Conservation (phyloP, 2,888 invertebrate species). For the Oxystoma pomonae region DNA sequence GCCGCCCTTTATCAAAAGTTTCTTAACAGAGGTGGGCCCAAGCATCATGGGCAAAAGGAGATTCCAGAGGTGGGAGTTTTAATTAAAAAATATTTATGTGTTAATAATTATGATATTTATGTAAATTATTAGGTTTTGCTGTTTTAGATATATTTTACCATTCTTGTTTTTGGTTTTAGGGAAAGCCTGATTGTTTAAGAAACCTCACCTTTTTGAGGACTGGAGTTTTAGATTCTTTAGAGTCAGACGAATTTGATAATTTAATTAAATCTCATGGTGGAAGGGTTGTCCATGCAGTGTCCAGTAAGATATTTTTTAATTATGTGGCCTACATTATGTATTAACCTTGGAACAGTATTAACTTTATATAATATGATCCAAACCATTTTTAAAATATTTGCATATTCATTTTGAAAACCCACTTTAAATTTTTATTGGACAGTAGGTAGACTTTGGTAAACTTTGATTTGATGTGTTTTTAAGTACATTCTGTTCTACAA, state of each 20-base stretch:
- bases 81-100: not conserved
- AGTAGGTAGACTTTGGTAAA: too few relatives aligned
- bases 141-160: not conserved
- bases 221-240: constrained; percentile 84
- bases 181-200: constrained; percentile 66
- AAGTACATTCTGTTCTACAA: too few relatives aligned
- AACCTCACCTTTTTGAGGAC: constrained; percentile 73
- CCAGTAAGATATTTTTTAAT: constrained; percentile 53
- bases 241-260: constrained; percentile 71
- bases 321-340: too few relatives aligned
- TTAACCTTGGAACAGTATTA: too few relatives aligned
- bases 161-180: constrained; percentile 48
- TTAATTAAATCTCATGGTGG: constrained; percentile 80
- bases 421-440: too few relatives aligned
- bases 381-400: too few relatives aligned
- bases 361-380: too few relatives aligned
- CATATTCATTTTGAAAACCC: too few relatives aligned
- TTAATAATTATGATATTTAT: not conserved
- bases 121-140: not conserved
- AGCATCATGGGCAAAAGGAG: constrained; percentile 77
- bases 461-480: too few relatives aligned
- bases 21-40: constrained; percentile 73
- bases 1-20: constrained; percentile 70
- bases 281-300: constrained; percentile 65
- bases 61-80: constrained; percentile 73